These are phyloP conservation scores for Troglohyphantes excavatus DNA, from an alignment of 2,888 invertebrate species.

Conservation along the genomic window DNA sequence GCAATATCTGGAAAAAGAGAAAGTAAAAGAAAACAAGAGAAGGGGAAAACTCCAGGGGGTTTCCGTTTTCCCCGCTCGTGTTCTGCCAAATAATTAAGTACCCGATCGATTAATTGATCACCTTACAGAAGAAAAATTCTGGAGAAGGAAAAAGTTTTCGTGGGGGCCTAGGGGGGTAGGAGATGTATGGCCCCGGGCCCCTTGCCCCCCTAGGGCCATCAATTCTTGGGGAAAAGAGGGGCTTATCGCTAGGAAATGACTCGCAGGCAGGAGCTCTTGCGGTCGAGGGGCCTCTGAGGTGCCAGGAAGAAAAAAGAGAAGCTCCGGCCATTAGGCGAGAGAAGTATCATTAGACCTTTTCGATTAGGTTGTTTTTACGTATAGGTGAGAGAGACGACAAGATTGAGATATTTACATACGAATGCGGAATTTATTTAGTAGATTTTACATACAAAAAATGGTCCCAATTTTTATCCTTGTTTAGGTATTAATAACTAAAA, in stretches of 20 bases:
- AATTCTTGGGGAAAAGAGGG: slow-evolving; percentile 69
- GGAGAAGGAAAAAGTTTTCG: slow-evolving; percentile 39
- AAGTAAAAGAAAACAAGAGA: slow-evolving; percentile 15
- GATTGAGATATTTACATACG: too few relatives aligned
- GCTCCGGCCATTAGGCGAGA: slow-evolving; percentile 66
- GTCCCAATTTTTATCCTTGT: too few relatives aligned
- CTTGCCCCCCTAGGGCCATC: slow-evolving; percentile 75
- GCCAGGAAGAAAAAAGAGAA: slow-evolving; percentile 68
- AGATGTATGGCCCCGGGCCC: slow-evolving; percentile 75
- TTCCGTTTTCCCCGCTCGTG: slow-evolving; percentile 72
- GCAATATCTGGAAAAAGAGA: slow-evolving; percentile 72
- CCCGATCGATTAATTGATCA: slow-evolving; percentile 78
- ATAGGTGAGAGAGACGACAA: too few relatives aligned
- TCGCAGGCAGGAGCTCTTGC: slow-evolving; percentile 76
- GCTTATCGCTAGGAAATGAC: slow-evolving; percentile 77
- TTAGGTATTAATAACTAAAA: too few relatives aligned
- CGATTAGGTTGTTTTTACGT: too few relatives aligned
- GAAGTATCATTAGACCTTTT: slow-evolving; percentile 49
- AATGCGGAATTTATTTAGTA: too few relatives aligned
- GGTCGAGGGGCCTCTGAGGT: slow-evolving; percentile 74
- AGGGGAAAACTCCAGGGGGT: slow-evolving; percentile 65
- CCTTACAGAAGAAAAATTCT: slow-evolving; percentile 69
- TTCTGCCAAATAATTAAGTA: slow-evolving; percentile 79
- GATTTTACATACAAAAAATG: too few relatives aligned
- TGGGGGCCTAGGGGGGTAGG: slow-evolving; percentile 14